Base-by-base conservation (phyloP, 2,797 vertebrate species). In the Spinibarbus caldwelli region DNA sequence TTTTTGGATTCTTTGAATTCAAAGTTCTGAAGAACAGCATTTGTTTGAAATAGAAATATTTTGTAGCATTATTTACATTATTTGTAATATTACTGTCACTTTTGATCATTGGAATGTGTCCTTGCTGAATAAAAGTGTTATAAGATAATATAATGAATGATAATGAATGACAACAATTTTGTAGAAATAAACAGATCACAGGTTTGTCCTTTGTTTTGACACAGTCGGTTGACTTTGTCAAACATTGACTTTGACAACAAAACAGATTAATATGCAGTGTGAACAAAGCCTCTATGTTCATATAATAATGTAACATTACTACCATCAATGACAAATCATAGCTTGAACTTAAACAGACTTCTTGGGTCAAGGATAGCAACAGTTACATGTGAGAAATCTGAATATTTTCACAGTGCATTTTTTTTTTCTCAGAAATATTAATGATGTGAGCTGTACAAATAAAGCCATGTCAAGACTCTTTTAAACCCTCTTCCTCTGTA, bases 391-490 rank as follows among this genome's bases (percentile, higher is more conserved):
- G 54, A 36, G 41, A 75, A 75, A 76, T 73, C 19, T 23, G n/a
- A 76, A 83, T 75, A 34, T 64, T 19, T 76, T 12, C 43, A 23
- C 29, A 36, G 17, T 47, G 29, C 26, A 49, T 17, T 67, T 81
- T 54, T 11, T 36, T 26, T 15, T 6, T 2, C 29, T 31, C 14
- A 52, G 9, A 52, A 52, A 41, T 77, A 67, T 77, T 49, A 67
- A 45, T 49, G 45, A 52, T 38, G 45, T 66, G 57, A 67, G 66
- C 19, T 41, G 72, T 59, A 67, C 59, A 84, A 77, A 84, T 84
- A 84, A 83, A 83, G 54, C 29, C 54, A 34, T 62, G 81, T 82
- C 57, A 82, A 62, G 54, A 73, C 68, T 72, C n/a, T 54, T 70
- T 81, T 29, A 52, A 62, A 43, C 38, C 29, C 23, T 81, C 21